These are phyloP conservation scores for Brachionus rubens DNA, from an alignment of 1,140 invertebrate genomes.

Conservation along the genomic window DNA sequence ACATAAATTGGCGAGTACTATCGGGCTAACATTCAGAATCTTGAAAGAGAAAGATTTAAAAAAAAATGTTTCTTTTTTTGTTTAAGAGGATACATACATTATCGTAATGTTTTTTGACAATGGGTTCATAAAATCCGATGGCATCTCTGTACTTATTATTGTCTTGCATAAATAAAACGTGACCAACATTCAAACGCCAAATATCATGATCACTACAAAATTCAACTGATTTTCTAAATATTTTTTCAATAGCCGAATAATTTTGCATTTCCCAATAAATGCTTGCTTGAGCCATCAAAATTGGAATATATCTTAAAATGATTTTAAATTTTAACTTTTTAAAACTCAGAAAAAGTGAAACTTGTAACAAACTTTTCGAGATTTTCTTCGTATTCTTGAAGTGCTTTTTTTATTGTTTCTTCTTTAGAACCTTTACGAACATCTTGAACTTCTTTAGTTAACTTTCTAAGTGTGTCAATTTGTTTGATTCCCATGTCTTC, in stretches of 20 bases:
- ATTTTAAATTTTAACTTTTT: constrained; percentile 52
- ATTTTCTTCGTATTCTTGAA: constrained; percentile 87
- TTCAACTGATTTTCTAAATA: constrained; percentile 83
- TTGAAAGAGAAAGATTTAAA: constrained; percentile 50
- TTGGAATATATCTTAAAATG: constrained; percentile 71
- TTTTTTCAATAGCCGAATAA: constrained; percentile 76
- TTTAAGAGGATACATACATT: constrained; percentile 65
- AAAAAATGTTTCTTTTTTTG: not conserved
- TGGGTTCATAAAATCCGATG: constrained; percentile 94
- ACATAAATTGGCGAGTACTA: constrained; percentile 94
- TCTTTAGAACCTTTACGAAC: constrained; percentile 80
- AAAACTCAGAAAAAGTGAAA: not conserved
- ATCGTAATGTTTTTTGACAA: constrained; percentile 92
- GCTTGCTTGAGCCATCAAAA: constrained; percentile 97
- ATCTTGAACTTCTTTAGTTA: constrained; percentile 83
- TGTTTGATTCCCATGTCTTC: constrained; percentile 88
- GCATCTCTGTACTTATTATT: constrained; percentile 98
- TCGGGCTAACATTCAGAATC: constrained; percentile 89
- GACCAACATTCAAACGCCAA: constrained; percentile 95
- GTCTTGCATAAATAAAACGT: constrained; percentile 98
- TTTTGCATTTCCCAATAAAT: constrained; percentile 98
- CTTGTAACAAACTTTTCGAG: constrained; percentile 70
- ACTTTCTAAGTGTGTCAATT: constrained; percentile 81
- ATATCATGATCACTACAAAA: constrained; percentile 95
- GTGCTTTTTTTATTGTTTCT: constrained; percentile 78